Percentiles rank a stretch among this genome's conserved stretches.
These are phyloP conservation scores for Toxotes jaculatrix DNA, from an alignment of 2,113 vertebrate species.

Conservation along the genomic window DNA sequence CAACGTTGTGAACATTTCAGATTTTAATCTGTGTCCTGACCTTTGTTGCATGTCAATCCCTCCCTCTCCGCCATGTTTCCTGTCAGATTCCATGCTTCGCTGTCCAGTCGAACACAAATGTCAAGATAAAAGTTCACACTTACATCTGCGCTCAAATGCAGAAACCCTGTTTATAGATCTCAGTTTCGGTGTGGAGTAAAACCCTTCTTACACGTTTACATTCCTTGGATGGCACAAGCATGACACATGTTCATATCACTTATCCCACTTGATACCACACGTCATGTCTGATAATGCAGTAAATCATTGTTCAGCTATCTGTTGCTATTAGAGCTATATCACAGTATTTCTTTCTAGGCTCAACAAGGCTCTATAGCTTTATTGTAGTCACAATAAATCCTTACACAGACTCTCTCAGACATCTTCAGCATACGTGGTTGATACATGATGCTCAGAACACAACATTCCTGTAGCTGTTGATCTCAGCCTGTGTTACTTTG, in stretches of 20 bases:
- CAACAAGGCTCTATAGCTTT: background rate
- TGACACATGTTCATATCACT: too few species aligned
- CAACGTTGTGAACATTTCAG: background rate
- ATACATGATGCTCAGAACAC: background rate
- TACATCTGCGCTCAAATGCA: background rate
- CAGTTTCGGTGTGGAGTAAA: background rate
- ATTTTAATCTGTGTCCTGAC: background rate
- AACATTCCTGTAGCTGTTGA: background rate
- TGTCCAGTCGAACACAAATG: background rate
- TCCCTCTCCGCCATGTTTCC: background rate
- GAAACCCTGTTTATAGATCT: too few species aligned
- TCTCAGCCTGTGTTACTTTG: background rate
- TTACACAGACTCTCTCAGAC: background rate
- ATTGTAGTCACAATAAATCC: slow-evolving; percentile 12
- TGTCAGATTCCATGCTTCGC: background rate
- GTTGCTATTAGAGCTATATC: background rate
- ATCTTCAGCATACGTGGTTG: slow-evolving; percentile 14
- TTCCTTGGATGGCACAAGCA: too few species aligned
- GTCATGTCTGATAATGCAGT: too few species aligned
- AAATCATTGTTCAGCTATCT: background rate
- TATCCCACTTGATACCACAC: too few species aligned
- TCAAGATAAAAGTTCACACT: background rate
- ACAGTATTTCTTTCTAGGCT: background rate
- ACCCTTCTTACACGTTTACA: too few species aligned
- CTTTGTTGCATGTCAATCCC: background rate